Evolutionary conservation across 2,797 vertebrate genomes (phyloP).

Genomic region (Rallus crepitans): DNA sequence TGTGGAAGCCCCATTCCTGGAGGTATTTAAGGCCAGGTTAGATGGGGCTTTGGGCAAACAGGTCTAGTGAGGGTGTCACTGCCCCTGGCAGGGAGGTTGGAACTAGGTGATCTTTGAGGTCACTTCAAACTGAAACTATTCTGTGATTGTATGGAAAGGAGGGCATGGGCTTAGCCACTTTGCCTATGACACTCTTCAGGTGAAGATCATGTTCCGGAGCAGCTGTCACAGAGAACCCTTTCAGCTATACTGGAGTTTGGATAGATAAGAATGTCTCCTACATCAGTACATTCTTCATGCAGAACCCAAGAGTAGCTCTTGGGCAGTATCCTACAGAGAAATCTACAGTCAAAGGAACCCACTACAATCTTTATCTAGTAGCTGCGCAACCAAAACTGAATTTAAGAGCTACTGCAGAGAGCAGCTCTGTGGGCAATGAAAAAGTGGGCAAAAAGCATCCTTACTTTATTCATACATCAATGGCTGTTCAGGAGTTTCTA

Average conservation of each 20-base stretch:
- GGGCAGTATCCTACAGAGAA: neutral
- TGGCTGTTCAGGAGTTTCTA: neutral
- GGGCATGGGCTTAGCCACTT: neutral
- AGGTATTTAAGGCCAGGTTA: no score
- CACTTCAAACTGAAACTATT: no score
- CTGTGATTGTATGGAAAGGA: neutral
- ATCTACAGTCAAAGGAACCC: neutral
- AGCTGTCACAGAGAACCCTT: neutral
- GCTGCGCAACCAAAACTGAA: neutral
- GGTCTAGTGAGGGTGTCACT: no score
- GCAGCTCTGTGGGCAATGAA: neutral
- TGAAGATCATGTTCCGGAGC: neutral
- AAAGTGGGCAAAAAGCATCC: neutral
- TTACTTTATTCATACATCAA: neutral
- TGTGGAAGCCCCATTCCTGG: no score
- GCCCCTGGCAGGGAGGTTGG: no score
- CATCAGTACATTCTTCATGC: neutral
- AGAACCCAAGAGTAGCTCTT: neutral
- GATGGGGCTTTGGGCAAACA: no score
- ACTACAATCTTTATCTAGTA: neutral
- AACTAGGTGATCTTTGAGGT: no score
- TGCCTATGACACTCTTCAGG: neutral
- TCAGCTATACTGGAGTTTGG: neutral
- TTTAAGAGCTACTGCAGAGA: neutral
- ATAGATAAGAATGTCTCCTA: neutral